A percentile compares a stretch with the other conserved stretches of the same genome.
Conservation (phyloP, 2,113 vertebrate genomes). For the Salvelinus sp. region DNA sequence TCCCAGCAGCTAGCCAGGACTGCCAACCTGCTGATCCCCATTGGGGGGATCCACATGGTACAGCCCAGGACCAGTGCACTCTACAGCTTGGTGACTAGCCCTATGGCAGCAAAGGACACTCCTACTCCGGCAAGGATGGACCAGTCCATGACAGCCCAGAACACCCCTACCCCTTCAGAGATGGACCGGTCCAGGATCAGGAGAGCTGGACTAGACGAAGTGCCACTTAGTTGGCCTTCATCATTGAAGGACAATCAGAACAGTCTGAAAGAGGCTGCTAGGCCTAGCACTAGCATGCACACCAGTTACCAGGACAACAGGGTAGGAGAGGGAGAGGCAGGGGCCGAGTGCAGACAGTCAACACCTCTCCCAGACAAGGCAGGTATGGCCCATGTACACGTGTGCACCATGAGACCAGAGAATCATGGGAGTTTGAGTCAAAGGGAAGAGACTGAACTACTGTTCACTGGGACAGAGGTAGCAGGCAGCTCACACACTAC, state of each 20-base stretch:
- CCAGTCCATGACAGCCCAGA: conserved; percentile 16
- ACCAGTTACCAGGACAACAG: conserved; percentile 42
- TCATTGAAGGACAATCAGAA: conserved; percentile 14
- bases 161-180: conserved; percentile 16
- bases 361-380: not conserved
- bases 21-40: conserved; percentile 85
- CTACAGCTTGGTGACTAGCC: conserved; percentile 69
- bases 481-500: conserved; percentile 42
- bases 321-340: conserved; percentile 31
- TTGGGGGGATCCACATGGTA: conserved; percentile 95
- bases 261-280: conserved; percentile 22
- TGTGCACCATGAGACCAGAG: not conserved
- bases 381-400: conserved; percentile 3
- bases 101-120: conserved; percentile 40
- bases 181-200: conserved; percentile 32
- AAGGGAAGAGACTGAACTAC: not conserved
- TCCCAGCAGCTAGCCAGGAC: conserved; percentile 82
- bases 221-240: conserved; percentile 21
- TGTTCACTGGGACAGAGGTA: not conserved
- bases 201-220: conserved; percentile 36
- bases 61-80: conserved; percentile 80
- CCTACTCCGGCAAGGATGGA: conserved; percentile 18
- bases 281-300: conserved; percentile 12
- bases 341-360: conserved; percentile 11
- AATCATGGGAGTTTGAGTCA: not conserved